Evolutionary conservation across 2,113 vertebrate species (phyloP).

Genomic region (Sylvia atricapilla): DNA sequence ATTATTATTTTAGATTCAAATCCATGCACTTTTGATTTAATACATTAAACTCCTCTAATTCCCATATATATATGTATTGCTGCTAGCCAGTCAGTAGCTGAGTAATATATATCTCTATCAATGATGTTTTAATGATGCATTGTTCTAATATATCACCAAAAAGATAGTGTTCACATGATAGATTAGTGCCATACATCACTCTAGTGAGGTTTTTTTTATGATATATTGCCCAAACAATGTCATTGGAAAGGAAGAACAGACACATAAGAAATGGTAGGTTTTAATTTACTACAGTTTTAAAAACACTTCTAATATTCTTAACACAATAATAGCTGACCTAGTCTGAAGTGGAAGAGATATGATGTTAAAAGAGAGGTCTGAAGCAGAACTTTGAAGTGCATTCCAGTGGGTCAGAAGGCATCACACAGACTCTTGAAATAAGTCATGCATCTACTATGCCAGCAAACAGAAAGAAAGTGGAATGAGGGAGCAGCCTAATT

Average conservation of each 20-base stretch:
- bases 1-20: constrained; percentile 45
- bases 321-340: background rate
- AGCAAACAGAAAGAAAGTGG: background rate
- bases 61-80: background rate
- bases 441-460: background rate
- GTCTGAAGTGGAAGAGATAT: background rate
- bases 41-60: background rate
- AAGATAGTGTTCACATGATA: background rate
- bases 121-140: constrained; percentile 48
- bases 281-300: constrained; percentile 20
- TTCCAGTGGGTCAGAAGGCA: background rate
- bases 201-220: background rate
- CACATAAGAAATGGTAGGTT: background rate
- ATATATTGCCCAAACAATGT: constrained; percentile 28
- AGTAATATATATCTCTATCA: constrained; percentile 11
- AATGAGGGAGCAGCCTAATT: background rate
- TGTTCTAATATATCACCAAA: constrained; percentile 48
- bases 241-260: constrained; percentile 13
- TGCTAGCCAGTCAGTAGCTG: background rate
- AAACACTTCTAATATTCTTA: constrained; percentile 20
- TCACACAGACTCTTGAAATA: background rate
- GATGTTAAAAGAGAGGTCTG: background rate
- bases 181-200: constrained; percentile 45
- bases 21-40: constrained; percentile 26
- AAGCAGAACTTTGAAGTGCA: background rate